These are phyloP conservation scores for Setipinna tenuifilis DNA, from an alignment of 2,797 vertebrate genomes.

Conservation along the genomic window DNA sequence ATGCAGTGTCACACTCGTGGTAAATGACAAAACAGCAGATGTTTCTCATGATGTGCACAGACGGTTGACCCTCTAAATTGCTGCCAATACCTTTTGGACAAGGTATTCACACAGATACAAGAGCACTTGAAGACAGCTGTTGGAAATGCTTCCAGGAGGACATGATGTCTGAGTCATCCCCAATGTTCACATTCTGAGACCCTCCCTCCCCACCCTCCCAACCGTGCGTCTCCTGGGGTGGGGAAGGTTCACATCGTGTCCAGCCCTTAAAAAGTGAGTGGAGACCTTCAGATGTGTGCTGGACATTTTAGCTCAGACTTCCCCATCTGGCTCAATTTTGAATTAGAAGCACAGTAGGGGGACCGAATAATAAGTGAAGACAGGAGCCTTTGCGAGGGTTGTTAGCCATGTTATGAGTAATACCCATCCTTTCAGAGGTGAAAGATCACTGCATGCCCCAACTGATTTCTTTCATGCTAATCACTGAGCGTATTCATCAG, in stretches of 20 bases:
- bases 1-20: background rate
- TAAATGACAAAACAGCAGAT: constrained; percentile 17
- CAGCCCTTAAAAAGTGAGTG: background rate
- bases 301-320: background rate
- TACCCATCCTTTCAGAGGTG: background rate
- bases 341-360: constrained; percentile 6
- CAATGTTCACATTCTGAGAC: background rate
- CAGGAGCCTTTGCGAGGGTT: background rate
- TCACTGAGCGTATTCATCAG: background rate
- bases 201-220: background rate
- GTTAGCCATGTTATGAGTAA: constrained; percentile 16
- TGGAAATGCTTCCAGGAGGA: background rate
- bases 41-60: background rate
- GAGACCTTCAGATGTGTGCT: background rate
- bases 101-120: background rate
- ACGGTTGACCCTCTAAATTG: background rate
- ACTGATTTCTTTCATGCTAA: constrained; percentile 18
- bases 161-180: constrained; percentile 22
- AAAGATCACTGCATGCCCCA: background rate
- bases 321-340: background rate
- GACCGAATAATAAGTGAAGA: constrained; percentile 5
- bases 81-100: background rate
- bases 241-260: background rate
- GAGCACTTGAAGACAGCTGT: background rate
- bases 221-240: background rate